Conservation (phyloP, 2,888 invertebrate genomes). For the Caenorhabditis sp. region DNA sequence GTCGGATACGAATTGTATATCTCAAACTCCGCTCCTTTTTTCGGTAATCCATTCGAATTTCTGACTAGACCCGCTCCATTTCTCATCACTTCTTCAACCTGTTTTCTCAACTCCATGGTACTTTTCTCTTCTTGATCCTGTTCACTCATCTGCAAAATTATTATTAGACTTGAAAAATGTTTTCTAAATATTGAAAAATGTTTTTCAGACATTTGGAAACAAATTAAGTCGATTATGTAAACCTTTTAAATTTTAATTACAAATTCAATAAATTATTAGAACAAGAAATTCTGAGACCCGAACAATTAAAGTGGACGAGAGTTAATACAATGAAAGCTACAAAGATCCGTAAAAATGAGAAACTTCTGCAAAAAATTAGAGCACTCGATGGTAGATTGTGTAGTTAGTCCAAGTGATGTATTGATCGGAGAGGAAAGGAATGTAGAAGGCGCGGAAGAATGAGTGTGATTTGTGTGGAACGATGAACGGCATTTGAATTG, state of each 20-base stretch:
- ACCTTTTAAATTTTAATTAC: background rate
- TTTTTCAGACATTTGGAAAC: too few species aligned
- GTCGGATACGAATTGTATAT: slow-evolving; percentile 58
- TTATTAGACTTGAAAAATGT: too few species aligned
- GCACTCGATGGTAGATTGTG: slow-evolving; percentile 35
- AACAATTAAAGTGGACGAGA: background rate
- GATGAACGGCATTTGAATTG: slow-evolving; percentile 72
- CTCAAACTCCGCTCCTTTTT: slow-evolving; percentile 59
- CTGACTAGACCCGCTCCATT: slow-evolving; percentile 33
- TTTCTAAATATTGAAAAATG: too few species aligned
- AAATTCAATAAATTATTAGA: background rate
- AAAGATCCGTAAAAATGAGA: background rate
- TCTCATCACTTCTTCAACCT: slow-evolving; percentile 30
- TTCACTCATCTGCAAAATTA: background rate
- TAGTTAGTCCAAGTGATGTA: slow-evolving; percentile 39
- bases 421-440: slow-evolving; percentile 72
- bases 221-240: background rate
- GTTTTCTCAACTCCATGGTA: slow-evolving; percentile 8
- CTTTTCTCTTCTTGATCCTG: background rate
- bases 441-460: slow-evolving; percentile 74
- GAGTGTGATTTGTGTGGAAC: slow-evolving; percentile 70
- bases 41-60: slow-evolving; percentile 48
- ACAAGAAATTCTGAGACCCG: background rate
- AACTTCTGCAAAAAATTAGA: background rate
- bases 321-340: background rate